Evolutionary conservation across 2,113 vertebrate genomes (phyloP).

Genomic region (Dasyurus viverrinus): DNA sequence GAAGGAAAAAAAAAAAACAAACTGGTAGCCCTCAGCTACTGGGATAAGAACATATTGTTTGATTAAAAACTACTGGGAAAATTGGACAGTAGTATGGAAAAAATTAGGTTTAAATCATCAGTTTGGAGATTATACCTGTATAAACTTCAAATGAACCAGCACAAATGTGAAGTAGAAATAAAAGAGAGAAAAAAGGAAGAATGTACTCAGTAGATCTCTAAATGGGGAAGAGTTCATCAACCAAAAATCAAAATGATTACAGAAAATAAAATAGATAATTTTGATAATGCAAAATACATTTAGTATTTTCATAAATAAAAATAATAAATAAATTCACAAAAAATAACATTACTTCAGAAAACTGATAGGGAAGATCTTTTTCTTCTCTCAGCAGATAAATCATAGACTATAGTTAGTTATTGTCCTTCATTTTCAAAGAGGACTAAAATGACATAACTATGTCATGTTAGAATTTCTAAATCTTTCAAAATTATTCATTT

Average conservation of each 20-base stretch:
- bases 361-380: not conserved
- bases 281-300: not conserved
- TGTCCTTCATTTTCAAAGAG: too few relatives aligned
- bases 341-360: not conserved
- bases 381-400: not conserved
- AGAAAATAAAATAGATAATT: not conserved
- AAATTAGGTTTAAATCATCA: not conserved
- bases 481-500: not conserved
- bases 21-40: not conserved
- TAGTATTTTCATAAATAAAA: not conserved
- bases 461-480: too few relatives aligned
- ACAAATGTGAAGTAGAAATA: not conserved
- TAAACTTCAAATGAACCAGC: not conserved
- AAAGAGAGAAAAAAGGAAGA: not conserved
- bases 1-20: not conserved
- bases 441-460: too few relatives aligned
- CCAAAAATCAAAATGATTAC: not conserved
- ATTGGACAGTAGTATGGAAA: not conserved
- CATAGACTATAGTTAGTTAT: not conserved
- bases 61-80: not conserved
- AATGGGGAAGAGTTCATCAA: not conserved
- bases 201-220: not conserved
- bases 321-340: not conserved
- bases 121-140: not conserved
- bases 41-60: not conserved